Base-by-base conservation (phyloP, 2,113 vertebrate species). In the Tautogolabrus adspersus region DNA sequence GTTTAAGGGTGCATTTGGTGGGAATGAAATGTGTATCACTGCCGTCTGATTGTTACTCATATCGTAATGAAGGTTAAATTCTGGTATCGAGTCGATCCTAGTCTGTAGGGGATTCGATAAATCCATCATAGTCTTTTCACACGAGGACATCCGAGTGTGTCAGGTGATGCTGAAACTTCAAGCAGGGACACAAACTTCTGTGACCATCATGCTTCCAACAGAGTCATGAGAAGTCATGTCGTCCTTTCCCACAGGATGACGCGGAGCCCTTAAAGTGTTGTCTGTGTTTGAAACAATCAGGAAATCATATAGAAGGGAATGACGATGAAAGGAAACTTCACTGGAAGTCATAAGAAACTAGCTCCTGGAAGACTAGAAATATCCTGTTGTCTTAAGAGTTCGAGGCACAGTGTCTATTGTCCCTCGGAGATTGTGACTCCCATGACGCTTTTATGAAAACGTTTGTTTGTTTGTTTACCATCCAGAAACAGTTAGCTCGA, bases 101-200 rank as follows among this genome's bases (percentile, higher is more conserved):
- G 37, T 38, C 37, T 38, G 37, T 8, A 5, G 37, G 37, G 37
- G 8, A 38, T 4, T 5, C 4, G 37, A 38, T 38, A 11, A 42
- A 42, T 7, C 6, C 40, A 42, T n/a, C n/a, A 11, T 42, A 38
- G 52, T 38, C 46, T 72, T 56, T 58, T 58, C 19, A 77, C 47
- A 55, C 15, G 49, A 65, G 42, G 26, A 66, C 18, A 23, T 0
- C 7, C 1, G 3, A 1, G 49, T 13, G 47, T 57, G 13, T 70
- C 66, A 59, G 44, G 54, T 74, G n/a, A 81, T 56, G 10, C n/a
- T 81, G 77, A 63, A 77, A 65, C 75, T n/a, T n/a, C n/a, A n/a
- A n/a, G n/a, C n/a, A n/a, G n/a, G n/a, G n/a, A n/a, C 40, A 42
- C 10, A 42, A 7, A 38, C 8, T 38, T 38, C 37, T 40, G 6